These are phyloP conservation scores for Oncorhynchus gorbuscha DNA, from an alignment of 2,113 vertebrate genomes.

Conservation along the genomic window DNA sequence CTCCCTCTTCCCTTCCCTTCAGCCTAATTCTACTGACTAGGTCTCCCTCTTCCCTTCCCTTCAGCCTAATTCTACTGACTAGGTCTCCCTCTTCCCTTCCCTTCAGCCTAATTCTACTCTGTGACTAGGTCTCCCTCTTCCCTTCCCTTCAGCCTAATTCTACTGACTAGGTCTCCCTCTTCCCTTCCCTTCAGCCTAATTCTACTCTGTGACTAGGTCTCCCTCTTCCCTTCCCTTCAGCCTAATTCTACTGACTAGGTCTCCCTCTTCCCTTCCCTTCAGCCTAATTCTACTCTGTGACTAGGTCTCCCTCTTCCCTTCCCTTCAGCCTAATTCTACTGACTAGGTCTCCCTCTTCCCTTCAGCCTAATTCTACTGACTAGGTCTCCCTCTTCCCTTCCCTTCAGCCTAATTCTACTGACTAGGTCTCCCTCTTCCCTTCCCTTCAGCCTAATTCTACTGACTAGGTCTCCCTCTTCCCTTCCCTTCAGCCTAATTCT, in stretches of 20 bases:
- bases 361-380: not conserved
- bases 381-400: not conserved
- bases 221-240: not conserved
- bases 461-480: no score
- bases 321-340: not conserved
- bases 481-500: not conserved
- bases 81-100: not conserved
- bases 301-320: not conserved
- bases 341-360: no score
- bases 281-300: not conserved
- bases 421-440: not conserved
- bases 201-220: not conserved
- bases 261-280: not conserved
- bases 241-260: conserved; percentile 2
- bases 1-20: not conserved
- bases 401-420: not conserved
- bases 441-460: not conserved
- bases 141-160: not conserved
- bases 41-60: not conserved
- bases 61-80: not conserved
- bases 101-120: not conserved
- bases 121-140: not conserved
- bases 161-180: no score
- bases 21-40: not conserved
- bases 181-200: not conserved